These are phyloP conservation scores for Tapirus indicus DNA, from an alignment of 2,797 vertebrate species.

Conservation along the genomic window DNA sequence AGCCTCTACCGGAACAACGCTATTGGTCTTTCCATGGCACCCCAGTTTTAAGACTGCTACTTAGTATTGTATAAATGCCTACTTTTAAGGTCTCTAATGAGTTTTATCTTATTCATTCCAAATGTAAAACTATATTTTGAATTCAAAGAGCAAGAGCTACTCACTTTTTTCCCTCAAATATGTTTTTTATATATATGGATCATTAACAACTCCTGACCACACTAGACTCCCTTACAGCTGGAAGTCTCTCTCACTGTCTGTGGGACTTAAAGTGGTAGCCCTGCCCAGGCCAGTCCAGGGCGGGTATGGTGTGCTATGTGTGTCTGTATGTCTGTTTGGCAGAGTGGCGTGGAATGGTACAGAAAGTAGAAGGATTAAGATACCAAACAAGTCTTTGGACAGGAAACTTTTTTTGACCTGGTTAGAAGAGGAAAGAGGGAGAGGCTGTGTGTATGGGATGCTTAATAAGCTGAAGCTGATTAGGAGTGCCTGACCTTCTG, in stretches of 20 bases:
- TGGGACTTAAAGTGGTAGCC: too few relatives aligned
- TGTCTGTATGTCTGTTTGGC: background rate
- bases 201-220: background rate
- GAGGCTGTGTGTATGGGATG: background rate
- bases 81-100: background rate
- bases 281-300: background rate
- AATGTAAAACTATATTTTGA: background rate
- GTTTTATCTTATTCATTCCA: background rate
- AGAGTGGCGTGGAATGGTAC: background rate
- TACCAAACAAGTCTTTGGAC: background rate
- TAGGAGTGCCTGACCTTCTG: background rate
- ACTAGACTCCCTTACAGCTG: background rate
- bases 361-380: background rate
- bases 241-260: background rate
- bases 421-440: background rate
- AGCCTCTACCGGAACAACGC: background rate
- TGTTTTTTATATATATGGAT: background rate
- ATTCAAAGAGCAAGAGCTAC: constrained; percentile 6
- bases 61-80: background rate
- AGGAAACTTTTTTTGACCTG: background rate
- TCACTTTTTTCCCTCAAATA: background rate
- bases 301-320: background rate
- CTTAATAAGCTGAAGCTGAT: background rate
- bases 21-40: background rate
- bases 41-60: background rate